Evolutionary conservation across 2,113 vertebrate genomes (phyloP).

Genomic region (Tor tambroides): DNA sequence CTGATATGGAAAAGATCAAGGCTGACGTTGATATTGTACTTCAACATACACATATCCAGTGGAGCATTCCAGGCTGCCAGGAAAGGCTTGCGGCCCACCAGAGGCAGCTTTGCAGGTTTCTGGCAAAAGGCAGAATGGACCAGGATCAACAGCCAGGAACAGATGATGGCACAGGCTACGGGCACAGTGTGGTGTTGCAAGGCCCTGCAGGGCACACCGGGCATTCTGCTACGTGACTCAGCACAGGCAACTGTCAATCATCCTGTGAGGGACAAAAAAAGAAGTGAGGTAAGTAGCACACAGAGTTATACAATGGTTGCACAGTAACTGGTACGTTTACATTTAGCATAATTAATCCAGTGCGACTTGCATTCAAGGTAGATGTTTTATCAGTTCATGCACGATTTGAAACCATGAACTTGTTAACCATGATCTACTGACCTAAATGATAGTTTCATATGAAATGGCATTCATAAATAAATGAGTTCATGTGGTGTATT

Average conservation of each 20-base stretch:
- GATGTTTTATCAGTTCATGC: too few relatives aligned
- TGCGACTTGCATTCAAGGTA: background rate
- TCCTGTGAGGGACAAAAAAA: conserved; percentile 60
- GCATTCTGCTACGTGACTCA: conserved; percentile 66
- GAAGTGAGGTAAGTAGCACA: background rate
- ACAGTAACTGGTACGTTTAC: background rate
- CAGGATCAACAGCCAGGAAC: conserved; percentile 68
- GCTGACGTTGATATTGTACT: conserved; percentile 74
- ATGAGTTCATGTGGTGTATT: too few relatives aligned
- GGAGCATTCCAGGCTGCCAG: conserved; percentile 82
- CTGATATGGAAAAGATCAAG: conserved; percentile 78
- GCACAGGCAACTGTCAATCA: conserved; percentile 66
- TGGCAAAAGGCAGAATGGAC: conserved; percentile 69
- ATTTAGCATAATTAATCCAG: background rate
- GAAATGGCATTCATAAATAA: too few relatives aligned
- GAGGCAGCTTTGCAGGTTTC: conserved; percentile 76
- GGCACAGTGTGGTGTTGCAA: conserved; percentile 67
- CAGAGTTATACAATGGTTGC: background rate
- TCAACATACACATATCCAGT: conserved; percentile 75
- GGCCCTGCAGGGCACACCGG: conserved; percentile 69
- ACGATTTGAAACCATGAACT: background rate
- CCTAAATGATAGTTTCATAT: background rate
- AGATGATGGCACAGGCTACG: conserved; percentile 63
- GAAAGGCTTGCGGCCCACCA: conserved; percentile 79
- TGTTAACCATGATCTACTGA: background rate